Base-by-base conservation (phyloP, 2,113 vertebrate species). In the Phrynocephalus versicolor region DNA sequence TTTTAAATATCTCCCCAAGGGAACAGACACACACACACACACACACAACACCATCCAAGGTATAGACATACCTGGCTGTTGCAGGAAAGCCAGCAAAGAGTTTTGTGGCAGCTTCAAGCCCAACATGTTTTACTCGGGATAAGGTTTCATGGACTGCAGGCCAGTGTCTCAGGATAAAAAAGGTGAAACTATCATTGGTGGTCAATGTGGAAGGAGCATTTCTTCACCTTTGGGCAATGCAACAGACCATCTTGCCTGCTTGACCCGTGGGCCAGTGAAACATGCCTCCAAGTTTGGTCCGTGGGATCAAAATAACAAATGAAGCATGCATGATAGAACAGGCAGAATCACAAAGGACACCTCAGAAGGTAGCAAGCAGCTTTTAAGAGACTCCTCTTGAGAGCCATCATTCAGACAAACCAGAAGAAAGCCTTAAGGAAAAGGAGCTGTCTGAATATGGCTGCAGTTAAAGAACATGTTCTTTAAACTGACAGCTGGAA, bases 401-500 rank as follows among this genome's bases (percentile, higher is more conserved):
- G 85, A 21, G 10, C 79, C 12, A 23, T 23, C 33, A 81, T 88
- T 83, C 81, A 67, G 1, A 18, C 10, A 81, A 65, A 30, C 13
- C 1, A 14, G 82, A 76, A 23, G 88, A 83, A 87, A 91, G 39
- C 41, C 57, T 84, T 80, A 62, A n/a, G 64, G 64, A 30, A 41
- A 33, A 77, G 35, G 18, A 60, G 19, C 30, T 82, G 72, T 87
- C 58, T 71, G 79, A 81, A 81, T 65, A 86, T 55, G 69, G 37
- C 19, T 81, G 41, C 70, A 37, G 57, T 86, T 86, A 74, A 65
- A 86, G 78, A 55, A 81, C 78, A n/a, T 87, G 74, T 33, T 79
- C 71, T 79, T 80, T 79, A 83, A 79, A 51, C 18, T 64, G 45
- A 82, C 64, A 30, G 58, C 35, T 69, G 86, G 41, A 90, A 90